Base-by-base conservation (phyloP, 1,140 invertebrate genomes). In the Temnothorax curvispinosus region DNA sequence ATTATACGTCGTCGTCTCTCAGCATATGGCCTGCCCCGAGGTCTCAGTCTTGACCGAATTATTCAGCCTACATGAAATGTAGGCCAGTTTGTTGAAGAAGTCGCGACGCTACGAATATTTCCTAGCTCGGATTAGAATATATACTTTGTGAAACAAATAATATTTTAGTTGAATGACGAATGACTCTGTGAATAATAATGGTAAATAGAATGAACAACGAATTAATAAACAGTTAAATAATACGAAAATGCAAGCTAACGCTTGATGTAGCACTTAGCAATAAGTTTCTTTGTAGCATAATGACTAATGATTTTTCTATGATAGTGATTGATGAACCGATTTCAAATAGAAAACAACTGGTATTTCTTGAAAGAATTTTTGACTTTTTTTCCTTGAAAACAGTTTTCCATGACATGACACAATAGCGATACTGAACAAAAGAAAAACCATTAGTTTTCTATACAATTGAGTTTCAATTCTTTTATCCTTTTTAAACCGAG, bases 1-100 rank as follows among this genome's bases (percentile, higher is more conserved):
- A 95, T 95, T 94, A 93, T 94, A 93, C 91, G 87, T 92, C 90
- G 90, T 71, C 90, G 90, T 81, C 38, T 91, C 91, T 91, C 88
- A 89, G 90, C 92, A 93, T 93, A 92, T 92, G 91, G 91, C 78
- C 75, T 76, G 82, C 69, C 86, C 74, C 65, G 41, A 81, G 58
- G 62, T 72, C 74, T 71, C 76, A 75, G 18, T 87, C 58, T 67
- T 85, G 89, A 72, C 81, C 86, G 88, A 90, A 82, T 90, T 90
- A 87, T 82, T 87, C 50, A 50, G 38, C 21, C 56, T 38, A 18
- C 2, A 47, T 47, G 41, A 60, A 47, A 88, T 78, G 64, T 89
- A 90, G 85, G 88, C 84, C 74, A 89, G 54, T 81, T 62, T 74
- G 62, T 13, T n/a, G 15, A 65, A 78, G 77, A 47, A 67, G 71